Percentiles rank a stretch among this genome's conserved stretches.
Conservation (phyloP, 2,113 vertebrate species). For the Megatriorchis doriae region DNA sequence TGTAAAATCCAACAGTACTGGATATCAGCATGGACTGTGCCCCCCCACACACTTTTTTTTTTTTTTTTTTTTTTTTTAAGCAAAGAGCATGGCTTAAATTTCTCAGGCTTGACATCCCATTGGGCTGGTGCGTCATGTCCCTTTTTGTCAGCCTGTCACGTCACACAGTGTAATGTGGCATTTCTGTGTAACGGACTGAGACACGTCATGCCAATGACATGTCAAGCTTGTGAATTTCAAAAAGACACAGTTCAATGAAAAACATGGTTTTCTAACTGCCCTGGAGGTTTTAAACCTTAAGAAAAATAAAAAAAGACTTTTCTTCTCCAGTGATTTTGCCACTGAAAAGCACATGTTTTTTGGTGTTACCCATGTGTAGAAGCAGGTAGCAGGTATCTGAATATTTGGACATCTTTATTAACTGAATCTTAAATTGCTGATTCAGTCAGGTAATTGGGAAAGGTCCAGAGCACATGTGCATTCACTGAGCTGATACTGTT, state of each 20-base stretch:
- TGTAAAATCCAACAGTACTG: neutral
- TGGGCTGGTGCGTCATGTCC: conserved; percentile 70
- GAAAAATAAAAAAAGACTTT: conserved; percentile 59
- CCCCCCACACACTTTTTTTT: neutral
- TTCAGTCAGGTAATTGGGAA: conserved; percentile 30
- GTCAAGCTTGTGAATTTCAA: conserved; percentile 73
- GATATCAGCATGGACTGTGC: neutral
- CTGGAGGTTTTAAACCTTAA: conserved; percentile 71
- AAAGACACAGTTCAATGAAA: conserved; percentile 76
- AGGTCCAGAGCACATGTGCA: neutral
- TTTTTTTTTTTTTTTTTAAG: neutral
- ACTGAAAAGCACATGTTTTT: conserved; percentile 40
- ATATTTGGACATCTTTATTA: conserved; percentile 51
- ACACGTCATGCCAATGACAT: conserved; percentile 75
- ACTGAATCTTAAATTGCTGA: neutral
- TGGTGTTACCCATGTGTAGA: conserved; percentile 17
- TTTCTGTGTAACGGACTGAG: conserved; percentile 74
- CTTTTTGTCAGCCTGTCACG: conserved; percentile 75
- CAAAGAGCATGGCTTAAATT: conserved; percentile 43
- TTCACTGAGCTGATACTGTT: neutral
- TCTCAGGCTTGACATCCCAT: conserved; percentile 72
- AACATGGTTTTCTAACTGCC: conserved; percentile 76
- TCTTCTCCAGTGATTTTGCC: conserved; percentile 58
- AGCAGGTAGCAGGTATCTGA: conserved; percentile 22
- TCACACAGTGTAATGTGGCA: conserved; percentile 73